Base-by-base conservation (phyloP, 2,888 invertebrate species). In the Masnerella sp. region DNA sequence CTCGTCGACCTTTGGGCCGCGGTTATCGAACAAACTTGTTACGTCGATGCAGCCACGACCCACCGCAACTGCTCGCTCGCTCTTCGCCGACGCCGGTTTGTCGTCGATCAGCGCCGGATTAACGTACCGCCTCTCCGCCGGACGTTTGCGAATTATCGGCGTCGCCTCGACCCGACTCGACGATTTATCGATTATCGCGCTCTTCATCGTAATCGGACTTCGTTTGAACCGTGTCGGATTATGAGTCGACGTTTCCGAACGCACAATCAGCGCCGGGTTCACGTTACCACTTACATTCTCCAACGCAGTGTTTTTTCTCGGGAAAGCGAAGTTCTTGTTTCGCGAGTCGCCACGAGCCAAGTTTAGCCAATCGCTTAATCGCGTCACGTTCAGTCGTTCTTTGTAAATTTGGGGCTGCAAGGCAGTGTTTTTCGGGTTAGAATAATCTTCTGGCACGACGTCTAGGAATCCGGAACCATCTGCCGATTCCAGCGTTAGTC, bases 311-410 rank as follows among this genome's bases (percentile, higher is more conserved):
- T 4, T 56, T 5, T 25, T 20, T 71, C 64, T 71, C 42, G 45
- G 15, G 5, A 18, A 11, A 5, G 30, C 20, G 62, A 73, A n/a
- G n/a, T n/a, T 73, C 73, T 67, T 73, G 61, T 72, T 61, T 54
- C 5, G 1, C 0, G n/a, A 7, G 15, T 14, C 78, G 25, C 72
- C 77, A 18, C 85, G 79, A 1, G 86, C 87, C 5, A 84, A 79
- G 62, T 77, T 83, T 74, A 87, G 58, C 88, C 88, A 88, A 67
- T 88, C 88, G 65, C 84, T 82, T 1, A 88, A 73, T 9, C 83
- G 80, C 14, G 82, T 84, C 2, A 81, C 83, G 64, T 83, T 85
- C 43, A 85, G 78, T 34, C 87, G 82, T 18, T 85, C 82, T 49
- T 67, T 42, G 15, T 69, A 25, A n/a, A 18, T 2, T 20, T 11